Percentiles rank a stretch among this genome's conserved stretches.
phyloP scores from a whole-genome alignment of 2,797 vertebrate genomes.

The Aplochiton taeniatus region DNA sequence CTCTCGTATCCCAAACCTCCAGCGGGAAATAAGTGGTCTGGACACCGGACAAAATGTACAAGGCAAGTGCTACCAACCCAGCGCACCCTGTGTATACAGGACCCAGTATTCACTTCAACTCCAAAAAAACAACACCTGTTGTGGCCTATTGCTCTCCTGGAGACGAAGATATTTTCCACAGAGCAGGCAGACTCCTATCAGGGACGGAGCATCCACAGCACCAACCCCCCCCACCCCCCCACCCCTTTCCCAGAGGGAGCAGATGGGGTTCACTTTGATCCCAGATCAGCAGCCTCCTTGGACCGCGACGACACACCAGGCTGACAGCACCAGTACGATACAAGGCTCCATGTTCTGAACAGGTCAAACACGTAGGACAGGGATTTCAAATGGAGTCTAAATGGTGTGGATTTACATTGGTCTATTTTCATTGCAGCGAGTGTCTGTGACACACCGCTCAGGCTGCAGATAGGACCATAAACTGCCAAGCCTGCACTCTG shows the following conservation, averaged over 20 bases:
- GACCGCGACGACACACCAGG: slow-evolving; percentile 44
- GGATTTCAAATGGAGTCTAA: no score
- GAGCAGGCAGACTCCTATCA: slow-evolving; percentile 19
- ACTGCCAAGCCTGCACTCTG: no score
- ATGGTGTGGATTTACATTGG: no score
- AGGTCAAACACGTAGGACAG: no score
- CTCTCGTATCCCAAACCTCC: slow-evolving; percentile 27
- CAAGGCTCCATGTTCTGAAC: slow-evolving; percentile 31
- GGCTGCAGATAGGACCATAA: no score
- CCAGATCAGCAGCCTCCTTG: slow-evolving; percentile 42
- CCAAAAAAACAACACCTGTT: slow-evolving; percentile 2
- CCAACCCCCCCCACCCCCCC: no score
- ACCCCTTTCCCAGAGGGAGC: slow-evolving; percentile 25
- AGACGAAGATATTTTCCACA: slow-evolving; percentile 29
- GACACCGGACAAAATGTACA: slow-evolving; percentile 7
- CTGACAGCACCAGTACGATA: slow-evolving; percentile 33
- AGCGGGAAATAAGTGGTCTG: slow-evolving; percentile 14
- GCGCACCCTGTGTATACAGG: not conserved
- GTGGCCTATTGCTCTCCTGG: slow-evolving; percentile 20
- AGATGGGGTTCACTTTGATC: slow-evolving; percentile 48
- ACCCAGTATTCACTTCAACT: slow-evolving; percentile 4
- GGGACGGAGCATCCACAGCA: slow-evolving; percentile 17
- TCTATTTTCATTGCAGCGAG: no score
- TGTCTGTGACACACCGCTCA: no score
- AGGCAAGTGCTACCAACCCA: not conserved